Evolutionary conservation across 2,797 vertebrate genomes (phyloP).

Genomic region (Myripristis jacobus): DNA sequence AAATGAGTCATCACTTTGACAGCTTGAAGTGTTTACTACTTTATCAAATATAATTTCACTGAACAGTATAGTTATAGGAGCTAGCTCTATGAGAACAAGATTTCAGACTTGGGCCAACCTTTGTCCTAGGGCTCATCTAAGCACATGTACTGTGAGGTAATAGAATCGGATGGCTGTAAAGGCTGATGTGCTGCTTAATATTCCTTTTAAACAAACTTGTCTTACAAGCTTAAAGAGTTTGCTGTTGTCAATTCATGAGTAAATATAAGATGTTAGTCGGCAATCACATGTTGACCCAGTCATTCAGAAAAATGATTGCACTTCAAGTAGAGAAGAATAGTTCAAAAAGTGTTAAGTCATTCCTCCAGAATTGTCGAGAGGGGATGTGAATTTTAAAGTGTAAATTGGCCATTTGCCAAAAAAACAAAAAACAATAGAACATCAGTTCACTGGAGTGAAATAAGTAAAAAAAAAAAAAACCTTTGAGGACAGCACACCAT

Average conservation of each 20-base stretch:
- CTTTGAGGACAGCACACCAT: too few relatives aligned
- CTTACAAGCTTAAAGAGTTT: background rate
- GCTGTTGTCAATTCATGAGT: background rate
- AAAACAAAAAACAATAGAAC: background rate
- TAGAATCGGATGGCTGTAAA: too few relatives aligned
- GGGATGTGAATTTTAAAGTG: background rate
- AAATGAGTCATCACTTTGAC: constrained; percentile 44
- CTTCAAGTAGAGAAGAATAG: background rate
- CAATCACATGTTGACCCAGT: too few relatives aligned
- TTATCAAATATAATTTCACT: constrained; percentile 35
- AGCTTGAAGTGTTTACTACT: constrained; percentile 43
- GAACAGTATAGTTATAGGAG: constrained; percentile 19
- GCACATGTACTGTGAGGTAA: too few relatives aligned
- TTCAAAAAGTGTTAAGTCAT: background rate
- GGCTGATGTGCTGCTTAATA: too few relatives aligned
- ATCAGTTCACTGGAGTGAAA: background rate
- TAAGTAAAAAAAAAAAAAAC: too few relatives aligned
- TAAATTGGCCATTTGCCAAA: background rate
- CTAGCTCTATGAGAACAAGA: constrained; percentile 4
- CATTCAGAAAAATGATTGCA: background rate
- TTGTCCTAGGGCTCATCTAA: constrained; percentile 32
- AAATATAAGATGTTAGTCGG: background rate
- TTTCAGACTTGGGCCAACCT: constrained; percentile 6
- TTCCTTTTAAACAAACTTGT: too few relatives aligned
- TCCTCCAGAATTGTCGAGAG: background rate